Evolutionary conservation across 1,140 invertebrate genomes (phyloP).

Genomic region (Vanessa atalanta): DNA sequence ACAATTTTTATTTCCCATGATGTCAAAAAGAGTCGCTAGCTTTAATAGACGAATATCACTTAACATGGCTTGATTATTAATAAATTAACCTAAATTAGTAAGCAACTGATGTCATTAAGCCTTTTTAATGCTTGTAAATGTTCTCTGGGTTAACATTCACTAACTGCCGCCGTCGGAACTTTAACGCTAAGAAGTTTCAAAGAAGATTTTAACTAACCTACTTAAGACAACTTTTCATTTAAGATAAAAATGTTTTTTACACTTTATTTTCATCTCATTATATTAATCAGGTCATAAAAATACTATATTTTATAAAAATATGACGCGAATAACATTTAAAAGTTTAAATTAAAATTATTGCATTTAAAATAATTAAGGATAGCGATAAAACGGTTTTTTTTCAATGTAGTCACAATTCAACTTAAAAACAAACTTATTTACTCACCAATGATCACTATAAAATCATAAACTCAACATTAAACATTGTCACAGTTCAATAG

Average conservation of each 20-base stretch:
- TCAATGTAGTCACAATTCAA: not conserved
- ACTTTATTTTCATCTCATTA: conserved; percentile 5
- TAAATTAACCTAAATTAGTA: not conserved
- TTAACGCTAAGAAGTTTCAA: conserved; percentile 11
- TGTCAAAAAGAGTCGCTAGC: too few relatives aligned
- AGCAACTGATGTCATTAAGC: not conserved
- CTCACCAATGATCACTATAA: conserved; percentile 78
- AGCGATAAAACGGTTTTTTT: not conserved
- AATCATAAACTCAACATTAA: conserved; percentile 66
- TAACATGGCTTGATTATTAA: too few relatives aligned
- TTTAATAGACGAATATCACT: too few relatives aligned
- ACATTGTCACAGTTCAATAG: conserved; percentile 52
- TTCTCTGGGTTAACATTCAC: not conserved
- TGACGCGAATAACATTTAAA: not conserved
- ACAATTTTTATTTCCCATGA: too few relatives aligned
- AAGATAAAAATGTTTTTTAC: conserved; percentile 4
- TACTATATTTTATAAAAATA: not conserved
- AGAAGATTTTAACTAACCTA: conserved; percentile 8
- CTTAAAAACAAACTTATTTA: conserved; percentile 29
- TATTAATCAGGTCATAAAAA: not conserved
- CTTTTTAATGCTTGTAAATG: not conserved
- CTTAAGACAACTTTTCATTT: conserved; percentile 4
- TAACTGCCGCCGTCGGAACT: conserved; percentile 20
- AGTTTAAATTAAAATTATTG: too few relatives aligned
- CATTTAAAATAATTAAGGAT: too few relatives aligned